Base-by-base conservation (phyloP, 2,113 vertebrate genomes). In the Orcinus orca region DNA sequence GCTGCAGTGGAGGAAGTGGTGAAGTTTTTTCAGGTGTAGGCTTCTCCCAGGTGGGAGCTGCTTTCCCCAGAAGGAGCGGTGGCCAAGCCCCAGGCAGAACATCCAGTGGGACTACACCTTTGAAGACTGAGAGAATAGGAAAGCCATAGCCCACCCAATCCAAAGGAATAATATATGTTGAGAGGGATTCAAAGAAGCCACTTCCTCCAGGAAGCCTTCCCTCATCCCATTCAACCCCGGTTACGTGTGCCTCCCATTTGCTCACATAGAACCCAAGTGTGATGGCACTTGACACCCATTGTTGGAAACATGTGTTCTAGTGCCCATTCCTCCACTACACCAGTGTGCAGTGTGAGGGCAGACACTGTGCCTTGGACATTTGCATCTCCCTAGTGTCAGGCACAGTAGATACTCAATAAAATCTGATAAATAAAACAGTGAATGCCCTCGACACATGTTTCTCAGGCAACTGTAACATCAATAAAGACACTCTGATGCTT, bases 381-480 rank as follows among this genome's bases (percentile, higher is more conserved):
- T 70, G 1, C 29, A 12, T 68, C 85, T 88, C 17, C 44, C 62
- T n/a, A 17, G 31, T 26, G 2, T 44, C 44, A 88, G 62, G 25
- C 31, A 88, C 2, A 29, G 50, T 5, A 86, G 55, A 73, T 79
- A 58, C 23, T 87, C 73, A 90, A 36, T 55, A 93, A 83, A 90
- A 79, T 83, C 60, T 73, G 41, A 74, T 83, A 41, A 47, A 70
- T 29, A 38, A 91, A 93, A 23, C 44, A 44, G 20, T 53, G 67
- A 87, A 90, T 94, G n/a, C 8, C 84, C 70, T 62, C 38, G 8
- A 65, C n/a, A 89, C 26, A n/a, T 25, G 33, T 95, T 97, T 91
- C 95, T 92, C 31, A 50, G 25, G 65, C 11, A 73, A 31, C n/a
- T 90, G 11, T 62, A 70, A 31, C 13, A 83, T 77, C 73, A 77